Conservation (phyloP, 2,113 vertebrate species). For the Heterochromis multidens region DNA sequence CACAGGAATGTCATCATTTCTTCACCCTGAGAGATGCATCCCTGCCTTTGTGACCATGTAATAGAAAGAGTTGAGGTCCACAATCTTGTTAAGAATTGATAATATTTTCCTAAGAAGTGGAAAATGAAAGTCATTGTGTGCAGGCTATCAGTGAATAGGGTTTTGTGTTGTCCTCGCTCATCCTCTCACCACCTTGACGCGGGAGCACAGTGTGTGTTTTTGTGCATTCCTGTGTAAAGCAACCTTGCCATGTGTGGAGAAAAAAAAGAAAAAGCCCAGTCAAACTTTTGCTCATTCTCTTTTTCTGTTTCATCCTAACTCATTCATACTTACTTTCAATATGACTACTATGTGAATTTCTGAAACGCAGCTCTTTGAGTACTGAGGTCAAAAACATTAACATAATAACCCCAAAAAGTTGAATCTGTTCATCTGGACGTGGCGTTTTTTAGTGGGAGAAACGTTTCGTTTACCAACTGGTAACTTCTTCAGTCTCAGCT, state of each 20-base stretch:
- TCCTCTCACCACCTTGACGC: constrained; percentile 14
- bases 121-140: constrained; percentile 53
- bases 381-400: not conserved
- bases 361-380: not conserved
- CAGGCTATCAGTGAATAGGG: constrained; percentile 42
- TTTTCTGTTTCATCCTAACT: not conserved
- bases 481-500: no score
- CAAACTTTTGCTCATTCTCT: constrained; percentile 15
- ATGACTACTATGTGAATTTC: not conserved
- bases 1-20: constrained; percentile 52
- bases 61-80: constrained; percentile 46
- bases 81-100: constrained; percentile 54
- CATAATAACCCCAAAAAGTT: no score
- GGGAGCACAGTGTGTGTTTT: constrained; percentile 15
- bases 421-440: no score
- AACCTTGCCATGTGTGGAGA: not conserved
- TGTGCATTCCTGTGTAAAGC: not conserved
- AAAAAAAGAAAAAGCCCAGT: not conserved
- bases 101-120: constrained; percentile 53
- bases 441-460: no score
- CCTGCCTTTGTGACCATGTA: constrained; percentile 40
- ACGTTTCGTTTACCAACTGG: no score
- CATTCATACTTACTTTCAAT: not conserved
- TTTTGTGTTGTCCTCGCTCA: constrained; percentile 28
- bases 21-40: constrained; percentile 11